Percentiles rank a stretch among this genome's conserved stretches.
These are phyloP conservation scores for Lamprotornis superbus DNA, from an alignment of 2,113 vertebrate species.

Conservation along the genomic window DNA sequence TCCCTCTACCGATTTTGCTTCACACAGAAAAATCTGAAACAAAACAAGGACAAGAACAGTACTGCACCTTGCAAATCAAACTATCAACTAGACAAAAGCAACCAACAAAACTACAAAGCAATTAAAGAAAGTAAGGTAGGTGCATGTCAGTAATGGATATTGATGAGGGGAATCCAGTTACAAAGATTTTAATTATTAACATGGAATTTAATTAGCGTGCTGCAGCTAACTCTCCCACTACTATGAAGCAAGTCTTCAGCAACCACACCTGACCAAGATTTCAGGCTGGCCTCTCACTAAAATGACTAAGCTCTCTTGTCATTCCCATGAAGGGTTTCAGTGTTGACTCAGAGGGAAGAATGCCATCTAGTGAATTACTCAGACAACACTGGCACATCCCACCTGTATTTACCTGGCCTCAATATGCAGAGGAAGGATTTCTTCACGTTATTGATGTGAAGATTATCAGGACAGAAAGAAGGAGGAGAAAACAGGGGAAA, in stretches of 20 bases:
- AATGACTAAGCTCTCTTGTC: neutral
- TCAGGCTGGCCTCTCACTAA: neutral
- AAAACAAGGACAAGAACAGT: neutral
- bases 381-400: neutral
- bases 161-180: neutral
- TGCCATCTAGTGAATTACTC: neutral
- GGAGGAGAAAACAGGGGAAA: neutral
- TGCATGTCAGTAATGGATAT: neutral
- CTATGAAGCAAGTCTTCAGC: neutral
- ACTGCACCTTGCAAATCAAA: neutral
- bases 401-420: neutral
- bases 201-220: neutral
- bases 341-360: neutral
- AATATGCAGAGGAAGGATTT: neutral
- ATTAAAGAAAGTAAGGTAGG: neutral
- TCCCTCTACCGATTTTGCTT: neutral
- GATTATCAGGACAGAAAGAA: neutral
- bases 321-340: neutral
- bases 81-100: neutral
- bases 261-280: neutral
- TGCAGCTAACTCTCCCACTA: neutral
- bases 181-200: constrained; percentile 38
- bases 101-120: neutral
- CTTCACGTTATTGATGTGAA: neutral
- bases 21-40: neutral